Evolutionary conservation across 2,797 vertebrate species (phyloP).

Genomic region (Neosalanx taihuensis): DNA sequence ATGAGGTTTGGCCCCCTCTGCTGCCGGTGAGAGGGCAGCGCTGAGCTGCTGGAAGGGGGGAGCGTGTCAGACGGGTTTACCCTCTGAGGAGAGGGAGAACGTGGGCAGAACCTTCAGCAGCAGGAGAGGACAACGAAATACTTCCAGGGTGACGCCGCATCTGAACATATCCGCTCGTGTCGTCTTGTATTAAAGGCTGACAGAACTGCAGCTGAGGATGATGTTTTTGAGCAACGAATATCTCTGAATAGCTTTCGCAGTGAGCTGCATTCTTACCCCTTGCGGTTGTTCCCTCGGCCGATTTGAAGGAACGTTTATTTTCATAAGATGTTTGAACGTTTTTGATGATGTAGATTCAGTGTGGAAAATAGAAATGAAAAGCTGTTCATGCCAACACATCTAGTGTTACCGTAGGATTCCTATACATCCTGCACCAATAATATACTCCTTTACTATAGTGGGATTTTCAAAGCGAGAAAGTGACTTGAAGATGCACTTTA

Average conservation of each 20-base stretch:
- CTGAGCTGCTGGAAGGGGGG: slow-evolving; percentile 1
- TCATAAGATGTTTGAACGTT: too few species aligned
- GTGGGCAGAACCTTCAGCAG: slow-evolving; percentile 38
- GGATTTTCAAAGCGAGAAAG: too few species aligned
- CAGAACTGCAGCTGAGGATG: not conserved
- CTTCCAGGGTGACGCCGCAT: slow-evolving; percentile 26
- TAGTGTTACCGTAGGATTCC: too few species aligned
- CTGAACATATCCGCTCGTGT: slow-evolving; percentile 27
- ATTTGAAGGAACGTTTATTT: slow-evolving; percentile 8
- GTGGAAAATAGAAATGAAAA: too few species aligned
- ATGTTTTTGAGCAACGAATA: not conserved
- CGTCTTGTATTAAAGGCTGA: not conserved
- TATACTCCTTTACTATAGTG: too few species aligned
- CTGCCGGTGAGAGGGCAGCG: not conserved
- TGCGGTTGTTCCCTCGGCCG: not conserved
- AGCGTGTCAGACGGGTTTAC: slow-evolving; percentile 14
- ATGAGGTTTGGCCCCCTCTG: not conserved
- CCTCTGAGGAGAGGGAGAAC: slow-evolving; percentile 31
- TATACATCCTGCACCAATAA: too few species aligned
- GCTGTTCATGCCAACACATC: too few species aligned
- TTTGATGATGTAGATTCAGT: too few species aligned
- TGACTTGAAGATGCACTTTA: too few species aligned
- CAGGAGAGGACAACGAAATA: slow-evolving; percentile 17
- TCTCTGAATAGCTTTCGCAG: not conserved
- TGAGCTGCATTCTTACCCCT: not conserved